Conservation (phyloP, 2,797 vertebrate genomes). For the Myiotriccus ornatus region DNA sequence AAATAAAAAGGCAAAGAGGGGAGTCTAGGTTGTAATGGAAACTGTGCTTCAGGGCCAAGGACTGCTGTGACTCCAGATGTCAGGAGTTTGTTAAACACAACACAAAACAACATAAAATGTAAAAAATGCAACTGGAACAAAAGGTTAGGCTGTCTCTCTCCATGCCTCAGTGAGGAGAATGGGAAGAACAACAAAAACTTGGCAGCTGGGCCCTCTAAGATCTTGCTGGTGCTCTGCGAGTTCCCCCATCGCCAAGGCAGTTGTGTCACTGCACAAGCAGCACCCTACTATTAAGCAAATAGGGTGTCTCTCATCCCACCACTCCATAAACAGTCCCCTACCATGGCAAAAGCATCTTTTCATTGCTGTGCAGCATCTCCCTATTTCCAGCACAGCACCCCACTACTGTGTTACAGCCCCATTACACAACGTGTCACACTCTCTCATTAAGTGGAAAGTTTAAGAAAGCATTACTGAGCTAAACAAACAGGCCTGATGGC, state of each 20-base stretch:
- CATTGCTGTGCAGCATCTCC: not conserved
- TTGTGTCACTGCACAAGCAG: slow-evolving; percentile 10
- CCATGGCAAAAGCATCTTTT: not conserved
- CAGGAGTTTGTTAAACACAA: slow-evolving; percentile 14
- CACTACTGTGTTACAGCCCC: not conserved
- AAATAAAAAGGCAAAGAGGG: slow-evolving; percentile 10
- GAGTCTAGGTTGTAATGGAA: slow-evolving; percentile 44
- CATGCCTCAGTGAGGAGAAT: slow-evolving; percentile 11
- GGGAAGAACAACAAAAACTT: slow-evolving; percentile 52
- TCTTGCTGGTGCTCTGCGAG: not conserved
- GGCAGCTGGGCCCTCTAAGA: slow-evolving; percentile 48
- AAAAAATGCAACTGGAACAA: slow-evolving; percentile 63
- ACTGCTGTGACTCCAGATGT: slow-evolving; percentile 63
- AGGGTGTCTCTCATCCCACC: not conserved
- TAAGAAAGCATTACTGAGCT: not conserved
- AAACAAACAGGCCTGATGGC: not conserved
- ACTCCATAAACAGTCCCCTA: slow-evolving; percentile 31
- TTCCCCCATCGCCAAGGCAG: not conserved
- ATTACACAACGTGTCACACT: not conserved
- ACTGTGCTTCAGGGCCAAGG: slow-evolving; percentile 33
- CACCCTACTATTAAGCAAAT: slow-evolving; percentile 38
- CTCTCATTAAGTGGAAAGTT: not conserved
- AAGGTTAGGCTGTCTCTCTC: slow-evolving; percentile 64
- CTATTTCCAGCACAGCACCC: not conserved
- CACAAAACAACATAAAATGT: slow-evolving; percentile 17